phyloP scores from a whole-genome alignment of 1,140 invertebrate genomes.

The Cherax destructor region DNA sequence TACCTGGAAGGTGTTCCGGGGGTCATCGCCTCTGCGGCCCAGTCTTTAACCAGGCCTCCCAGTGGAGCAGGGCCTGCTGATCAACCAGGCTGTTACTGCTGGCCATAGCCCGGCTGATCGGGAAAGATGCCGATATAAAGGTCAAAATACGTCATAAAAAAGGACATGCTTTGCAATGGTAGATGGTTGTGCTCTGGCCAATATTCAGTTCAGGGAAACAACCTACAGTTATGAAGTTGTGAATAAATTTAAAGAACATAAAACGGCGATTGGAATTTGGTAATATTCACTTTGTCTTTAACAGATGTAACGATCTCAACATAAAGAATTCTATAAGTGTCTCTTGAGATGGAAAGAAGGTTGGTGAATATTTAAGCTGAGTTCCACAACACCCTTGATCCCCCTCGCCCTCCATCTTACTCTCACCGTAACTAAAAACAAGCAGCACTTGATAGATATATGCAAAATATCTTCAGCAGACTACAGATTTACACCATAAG shows the following conservation, averaged over 20 bases:
- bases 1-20: no score
- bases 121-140: slow-evolving; percentile 19
- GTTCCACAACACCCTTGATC: slow-evolving; percentile 30
- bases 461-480: slow-evolving; percentile 24
- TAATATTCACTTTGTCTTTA: slow-evolving; percentile 22
- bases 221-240: slow-evolving; percentile 16
- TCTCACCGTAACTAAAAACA: slow-evolving; percentile 41
- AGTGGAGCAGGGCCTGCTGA: no score
- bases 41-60: no score
- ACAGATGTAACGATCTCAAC: slow-evolving; percentile 32
- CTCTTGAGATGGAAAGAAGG: slow-evolving; percentile 24
- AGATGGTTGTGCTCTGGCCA: slow-evolving; percentile 25
- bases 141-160: slow-evolving; percentile 30
- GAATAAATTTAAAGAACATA: slow-evolving; percentile 36
- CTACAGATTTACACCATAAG: slow-evolving; percentile 24
- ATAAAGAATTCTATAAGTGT: slow-evolving; percentile 27
- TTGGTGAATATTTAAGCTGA: slow-evolving; percentile 15
- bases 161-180: slow-evolving; percentile 10
- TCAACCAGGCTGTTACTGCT: no score
- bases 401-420: neutral
- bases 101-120: neutral
- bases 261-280: neutral
- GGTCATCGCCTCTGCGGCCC: no score
- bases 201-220: slow-evolving; percentile 8
- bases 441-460: slow-evolving; percentile 40